Base-by-base conservation (phyloP, 1,140 invertebrate species). In the Atta texana region DNA sequence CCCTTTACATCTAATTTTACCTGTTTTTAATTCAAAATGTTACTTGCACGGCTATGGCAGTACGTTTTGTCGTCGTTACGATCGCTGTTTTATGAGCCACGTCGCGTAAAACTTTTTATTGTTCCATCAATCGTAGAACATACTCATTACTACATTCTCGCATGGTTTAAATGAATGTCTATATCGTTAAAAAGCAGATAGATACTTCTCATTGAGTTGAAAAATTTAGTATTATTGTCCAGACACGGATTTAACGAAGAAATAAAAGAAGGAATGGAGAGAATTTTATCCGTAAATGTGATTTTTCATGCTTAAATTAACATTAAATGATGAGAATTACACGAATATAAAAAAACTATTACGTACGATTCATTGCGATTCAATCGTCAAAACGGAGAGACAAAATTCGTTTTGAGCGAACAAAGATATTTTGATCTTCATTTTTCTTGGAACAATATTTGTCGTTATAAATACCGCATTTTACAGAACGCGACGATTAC, bases 51-150 rank as follows among this genome's bases (percentile, higher is more conserved):
- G 12, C 63, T 31, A 69, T 21, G 21, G 34, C n/a, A 21, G 8
- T 55, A 55, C 61, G 44, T 81, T 81, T 44, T 8, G 31, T 24
- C 57, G 4, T 77, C n/a, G 31, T 80, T 66, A 66, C 44, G 59
- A 49, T 78, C 59, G 21, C n/a, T 24, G 16, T 55, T 81, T 81
- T 71, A 71, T 51, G 64, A 71, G 10, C n/a, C 12, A 18, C 28
- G 44, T 80, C 49, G 10, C 49, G 31, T 80, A 81, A 81, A 71
- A 81, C 49, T 71, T 57, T 81, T 81, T 81, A 81, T 55, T 57
- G 77, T 71, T 71, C 51, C 64, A 71, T 81, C 64, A 80, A 80
- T 80, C 49, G 49, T 69, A n/a, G 31, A 3, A 71, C 39, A 39
- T 81, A 81, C 24, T 24, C 24, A 24, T 24, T 24, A 24, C 24